Evolutionary conservation across 2,113 vertebrate species (phyloP).

Genomic region (Mobula hypostoma): DNA sequence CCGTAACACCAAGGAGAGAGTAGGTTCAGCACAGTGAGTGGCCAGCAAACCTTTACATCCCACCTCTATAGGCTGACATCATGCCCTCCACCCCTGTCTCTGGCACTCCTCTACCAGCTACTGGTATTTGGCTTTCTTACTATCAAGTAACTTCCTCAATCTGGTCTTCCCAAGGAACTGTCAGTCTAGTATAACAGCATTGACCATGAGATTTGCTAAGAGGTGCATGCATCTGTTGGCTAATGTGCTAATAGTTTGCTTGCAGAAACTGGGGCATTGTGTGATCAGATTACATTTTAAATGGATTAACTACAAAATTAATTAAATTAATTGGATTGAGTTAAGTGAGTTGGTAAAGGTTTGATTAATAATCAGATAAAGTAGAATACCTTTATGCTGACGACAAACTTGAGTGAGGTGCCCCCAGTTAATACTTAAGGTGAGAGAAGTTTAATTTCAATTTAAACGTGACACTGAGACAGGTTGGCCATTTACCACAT

Average conservation of each 20-base stretch:
- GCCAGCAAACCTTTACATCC: too few species aligned
- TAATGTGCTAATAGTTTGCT: neutral
- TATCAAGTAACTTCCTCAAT: too few species aligned
- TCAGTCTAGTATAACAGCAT: too few species aligned
- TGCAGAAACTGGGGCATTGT: neutral
- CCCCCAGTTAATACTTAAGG: neutral
- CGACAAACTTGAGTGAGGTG: neutral
- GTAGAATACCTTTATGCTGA: neutral
- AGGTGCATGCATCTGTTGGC: neutral
- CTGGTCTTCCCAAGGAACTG: too few species aligned
- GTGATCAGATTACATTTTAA: neutral
- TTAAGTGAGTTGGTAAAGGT: neutral
- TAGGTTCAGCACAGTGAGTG: too few species aligned
- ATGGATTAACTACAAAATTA: neutral
- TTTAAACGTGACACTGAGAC: neutral
- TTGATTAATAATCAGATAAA: neutral
- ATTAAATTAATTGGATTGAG: slow-evolving; percentile 23
- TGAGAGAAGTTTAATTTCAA: neutral
- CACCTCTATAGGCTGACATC: too few species aligned
- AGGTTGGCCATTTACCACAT: neutral
- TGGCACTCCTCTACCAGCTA: too few species aligned
- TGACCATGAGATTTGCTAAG: neutral
- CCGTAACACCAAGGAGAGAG: too few species aligned
- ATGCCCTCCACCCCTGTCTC: too few species aligned
- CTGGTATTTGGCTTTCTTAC: too few species aligned